Evolutionary conservation across 2,888 invertebrate species (phyloP).

Genomic region (Xestia xanthographa): DNA sequence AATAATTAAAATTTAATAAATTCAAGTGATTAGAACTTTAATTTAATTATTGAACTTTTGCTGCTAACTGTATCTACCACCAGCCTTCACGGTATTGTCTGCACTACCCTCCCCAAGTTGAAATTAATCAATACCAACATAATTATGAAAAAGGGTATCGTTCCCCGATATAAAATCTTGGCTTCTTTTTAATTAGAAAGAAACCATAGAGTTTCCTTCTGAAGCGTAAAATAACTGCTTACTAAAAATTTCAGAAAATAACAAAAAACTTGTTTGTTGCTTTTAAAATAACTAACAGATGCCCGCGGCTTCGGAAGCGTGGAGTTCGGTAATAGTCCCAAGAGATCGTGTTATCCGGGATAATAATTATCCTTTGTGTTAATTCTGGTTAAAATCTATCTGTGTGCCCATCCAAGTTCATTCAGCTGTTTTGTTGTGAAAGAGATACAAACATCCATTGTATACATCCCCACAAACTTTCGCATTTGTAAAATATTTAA

Average conservation of each 20-base stretch:
- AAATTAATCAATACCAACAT: not conserved
- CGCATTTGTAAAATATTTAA: no score
- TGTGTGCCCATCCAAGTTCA: not conserved
- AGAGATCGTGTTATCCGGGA: no score
- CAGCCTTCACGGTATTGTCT: not conserved
- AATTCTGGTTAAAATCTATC: not conserved
- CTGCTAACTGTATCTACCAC: not conserved
- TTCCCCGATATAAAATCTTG: not conserved
- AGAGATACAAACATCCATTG: not conserved
- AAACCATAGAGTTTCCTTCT: slow-evolving; percentile 2
- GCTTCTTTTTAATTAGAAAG: slow-evolving; percentile 1
- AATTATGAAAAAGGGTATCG: not conserved
- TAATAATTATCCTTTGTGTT: not conserved
- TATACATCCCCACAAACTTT: not conserved
- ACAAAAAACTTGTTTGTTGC: not conserved
- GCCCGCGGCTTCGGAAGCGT: not conserved
- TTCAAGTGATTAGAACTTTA: no score
- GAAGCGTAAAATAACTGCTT: not conserved
- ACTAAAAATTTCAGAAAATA: not conserved
- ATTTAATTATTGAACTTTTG: not conserved
- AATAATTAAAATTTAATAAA: no score
- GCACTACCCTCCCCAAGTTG: not conserved
- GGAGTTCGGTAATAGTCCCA: not conserved
- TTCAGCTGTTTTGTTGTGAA: not conserved
- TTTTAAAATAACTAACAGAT: not conserved